Percentiles rank a stretch among this genome's conserved stretches.
Conservation (phyloP, 1,140 invertebrate species). For the Triops longicaudatus region DNA sequence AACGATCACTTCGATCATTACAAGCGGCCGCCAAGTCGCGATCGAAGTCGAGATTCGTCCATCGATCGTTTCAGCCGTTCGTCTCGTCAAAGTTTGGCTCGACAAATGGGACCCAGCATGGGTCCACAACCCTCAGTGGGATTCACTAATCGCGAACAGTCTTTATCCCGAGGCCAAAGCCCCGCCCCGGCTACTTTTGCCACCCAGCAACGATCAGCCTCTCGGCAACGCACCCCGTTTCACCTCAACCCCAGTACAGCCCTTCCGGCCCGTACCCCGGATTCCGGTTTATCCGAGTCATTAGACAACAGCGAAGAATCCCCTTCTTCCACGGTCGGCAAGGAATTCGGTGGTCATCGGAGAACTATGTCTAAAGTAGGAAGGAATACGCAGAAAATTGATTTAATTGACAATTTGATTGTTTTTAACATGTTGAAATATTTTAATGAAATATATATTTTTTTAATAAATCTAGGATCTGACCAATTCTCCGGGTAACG, state of each 20-base stretch:
- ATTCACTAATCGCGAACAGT: slow-evolving; percentile 42
- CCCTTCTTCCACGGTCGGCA: slow-evolving; percentile 22
- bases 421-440: too few species aligned
- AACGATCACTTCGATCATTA: slow-evolving; percentile 83
- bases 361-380: neutral
- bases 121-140: slow-evolving; percentile 66
- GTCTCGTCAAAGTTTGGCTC: slow-evolving; percentile 23
- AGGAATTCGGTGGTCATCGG: neutral
- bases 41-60: slow-evolving; percentile 76
- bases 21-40: slow-evolving; percentile 74
- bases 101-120: slow-evolving; percentile 38
- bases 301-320: slow-evolving; percentile 34
- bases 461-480: slow-evolving; percentile 16
- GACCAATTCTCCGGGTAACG: slow-evolving; percentile 26
- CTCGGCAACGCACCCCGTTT: slow-evolving; percentile 35
- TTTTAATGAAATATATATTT: too few species aligned
- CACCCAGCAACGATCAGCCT: slow-evolving; percentile 31
- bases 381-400: neutral
- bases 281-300: slow-evolving; percentile 41
- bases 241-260: slow-evolving; percentile 18
- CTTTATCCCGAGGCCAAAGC: slow-evolving; percentile 19
- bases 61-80: slow-evolving; percentile 59
- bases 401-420: too few species aligned
- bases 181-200: slow-evolving; percentile 35
- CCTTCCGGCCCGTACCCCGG: neutral